Evolutionary conservation across 1,140 invertebrate genomes (phyloP).

Genomic region (Pristionchus pacificus): DNA sequence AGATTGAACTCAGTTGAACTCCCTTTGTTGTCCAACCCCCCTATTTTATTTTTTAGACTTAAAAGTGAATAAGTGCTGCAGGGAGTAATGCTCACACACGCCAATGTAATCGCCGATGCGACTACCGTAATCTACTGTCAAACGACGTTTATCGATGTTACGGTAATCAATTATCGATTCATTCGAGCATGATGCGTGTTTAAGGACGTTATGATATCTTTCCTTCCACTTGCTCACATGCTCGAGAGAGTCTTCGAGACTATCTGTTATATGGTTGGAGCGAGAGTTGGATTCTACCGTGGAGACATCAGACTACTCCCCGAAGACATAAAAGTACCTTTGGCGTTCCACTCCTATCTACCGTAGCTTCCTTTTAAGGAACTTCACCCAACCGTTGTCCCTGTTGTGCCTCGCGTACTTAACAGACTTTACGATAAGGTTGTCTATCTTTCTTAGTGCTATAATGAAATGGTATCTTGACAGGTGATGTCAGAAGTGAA

Average conservation of each 20-base stretch:
- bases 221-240: slow-evolving; percentile 93
- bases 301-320: slow-evolving; percentile 83
- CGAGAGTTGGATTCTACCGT: slow-evolving; percentile 83
- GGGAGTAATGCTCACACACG: slow-evolving; percentile 91
- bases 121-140: slow-evolving; percentile 59
- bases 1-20: no score
- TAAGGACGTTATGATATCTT: slow-evolving; percentile 62
- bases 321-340: slow-evolving; percentile 90
- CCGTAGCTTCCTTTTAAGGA: no score
- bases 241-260: slow-evolving; percentile 63
- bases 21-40: no score
- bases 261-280: slow-evolving; percentile 65
- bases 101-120: slow-evolving; percentile 80
- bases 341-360: no score
- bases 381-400: slow-evolving; percentile 85
- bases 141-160: slow-evolving; percentile 9
- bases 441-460: slow-evolving; percentile 22
- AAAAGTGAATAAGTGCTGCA: no score
- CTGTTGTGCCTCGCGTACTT: slow-evolving; percentile 84
- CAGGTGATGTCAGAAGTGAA: slow-evolving; percentile 54
- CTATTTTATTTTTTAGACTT: no score
- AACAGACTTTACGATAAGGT: slow-evolving; percentile 87
- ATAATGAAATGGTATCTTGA: no score
- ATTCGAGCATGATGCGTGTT: not conserved
- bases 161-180: not conserved